A percentile compares a stretch with the other conserved stretches of the same genome.
phyloP scores from a whole-genome alignment of 1,140 invertebrate genomes.

The Rhagoletis pomonella region DNA sequence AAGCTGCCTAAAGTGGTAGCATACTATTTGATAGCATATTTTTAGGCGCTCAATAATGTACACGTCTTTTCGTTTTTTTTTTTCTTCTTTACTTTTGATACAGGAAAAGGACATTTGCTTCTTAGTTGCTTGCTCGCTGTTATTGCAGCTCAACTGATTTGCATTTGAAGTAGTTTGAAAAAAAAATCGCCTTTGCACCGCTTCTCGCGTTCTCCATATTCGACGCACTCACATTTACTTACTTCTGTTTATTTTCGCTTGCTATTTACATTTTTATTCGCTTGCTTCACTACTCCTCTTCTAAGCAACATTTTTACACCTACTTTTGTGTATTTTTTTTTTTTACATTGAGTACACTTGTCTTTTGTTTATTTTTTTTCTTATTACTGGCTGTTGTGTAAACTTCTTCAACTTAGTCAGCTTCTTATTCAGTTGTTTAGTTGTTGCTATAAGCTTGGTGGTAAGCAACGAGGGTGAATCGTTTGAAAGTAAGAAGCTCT shows the following conservation, averaged over 20 bases:
- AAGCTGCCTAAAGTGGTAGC: background rate
- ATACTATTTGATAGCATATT: background rate
- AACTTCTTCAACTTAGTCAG: background rate
- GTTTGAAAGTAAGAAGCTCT: background rate
- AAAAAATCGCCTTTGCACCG: background rate
- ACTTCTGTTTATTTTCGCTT: constrained; percentile 26
- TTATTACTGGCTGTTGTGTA: background rate
- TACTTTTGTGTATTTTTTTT: background rate
- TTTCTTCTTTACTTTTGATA: background rate
- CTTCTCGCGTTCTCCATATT: background rate
- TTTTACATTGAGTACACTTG: too few relatives aligned
- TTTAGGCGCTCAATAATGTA: constrained; percentile 13
- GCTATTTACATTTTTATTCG: constrained; percentile 21
- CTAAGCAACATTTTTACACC: constrained; percentile 1
- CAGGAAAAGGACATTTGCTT: background rate
- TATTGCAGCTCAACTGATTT: constrained; percentile 43
- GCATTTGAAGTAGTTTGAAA: constrained; percentile 28
- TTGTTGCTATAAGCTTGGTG: background rate
- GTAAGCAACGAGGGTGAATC: background rate
- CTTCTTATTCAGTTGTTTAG: background rate
- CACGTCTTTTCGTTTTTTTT: background rate
- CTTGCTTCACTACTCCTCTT: background rate
- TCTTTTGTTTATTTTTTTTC: constrained; percentile 9
- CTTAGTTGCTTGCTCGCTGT: background rate
- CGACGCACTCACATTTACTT: background rate